Evolutionary conservation across 2,888 invertebrate genomes (phyloP).

Genomic region (Syritta pipiens): DNA sequence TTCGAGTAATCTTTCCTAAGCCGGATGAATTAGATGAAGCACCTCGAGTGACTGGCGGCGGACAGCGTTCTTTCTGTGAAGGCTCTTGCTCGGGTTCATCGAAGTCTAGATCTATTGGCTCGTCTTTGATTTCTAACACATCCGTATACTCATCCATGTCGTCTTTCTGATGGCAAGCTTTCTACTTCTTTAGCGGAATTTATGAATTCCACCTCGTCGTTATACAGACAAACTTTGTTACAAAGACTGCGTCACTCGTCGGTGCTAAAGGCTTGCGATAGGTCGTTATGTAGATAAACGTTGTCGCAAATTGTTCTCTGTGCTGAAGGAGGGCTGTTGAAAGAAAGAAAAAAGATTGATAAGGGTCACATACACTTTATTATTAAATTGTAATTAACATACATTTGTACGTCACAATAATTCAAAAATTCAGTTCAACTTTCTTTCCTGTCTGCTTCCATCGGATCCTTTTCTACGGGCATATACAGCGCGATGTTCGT

Average conservation of each 20-base stretch:
- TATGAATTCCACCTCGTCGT: too few species aligned
- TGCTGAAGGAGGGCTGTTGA: too few species aligned
- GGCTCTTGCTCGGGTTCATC: neutral
- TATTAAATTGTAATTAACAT: too few species aligned
- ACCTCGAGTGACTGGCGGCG: neutral
- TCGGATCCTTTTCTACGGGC: neutral
- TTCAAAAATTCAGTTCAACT: too few species aligned
- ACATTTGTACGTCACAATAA: too few species aligned
- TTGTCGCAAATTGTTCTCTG: too few species aligned
- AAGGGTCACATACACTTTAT: too few species aligned
- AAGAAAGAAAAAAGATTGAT: too few species aligned
- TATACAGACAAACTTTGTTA: too few species aligned
- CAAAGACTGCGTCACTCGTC: too few species aligned
- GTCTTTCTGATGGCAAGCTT: neutral
- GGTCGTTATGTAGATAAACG: too few species aligned
- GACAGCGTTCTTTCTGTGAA: neutral
- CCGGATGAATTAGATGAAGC: neutral
- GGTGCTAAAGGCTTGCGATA: too few species aligned
- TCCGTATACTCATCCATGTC: neutral
- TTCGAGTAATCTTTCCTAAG: neutral
- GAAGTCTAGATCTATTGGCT: neutral
- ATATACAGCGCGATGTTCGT: neutral
- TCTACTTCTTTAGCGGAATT: neutral
- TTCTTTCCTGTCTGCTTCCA: neutral
- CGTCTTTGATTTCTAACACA: conserved; percentile 9